Evolutionary conservation across 2,888 invertebrate genomes (phyloP), one percentile per base, ranked within the genome.

Genomic region (Lydus trimaculatus): DNA sequence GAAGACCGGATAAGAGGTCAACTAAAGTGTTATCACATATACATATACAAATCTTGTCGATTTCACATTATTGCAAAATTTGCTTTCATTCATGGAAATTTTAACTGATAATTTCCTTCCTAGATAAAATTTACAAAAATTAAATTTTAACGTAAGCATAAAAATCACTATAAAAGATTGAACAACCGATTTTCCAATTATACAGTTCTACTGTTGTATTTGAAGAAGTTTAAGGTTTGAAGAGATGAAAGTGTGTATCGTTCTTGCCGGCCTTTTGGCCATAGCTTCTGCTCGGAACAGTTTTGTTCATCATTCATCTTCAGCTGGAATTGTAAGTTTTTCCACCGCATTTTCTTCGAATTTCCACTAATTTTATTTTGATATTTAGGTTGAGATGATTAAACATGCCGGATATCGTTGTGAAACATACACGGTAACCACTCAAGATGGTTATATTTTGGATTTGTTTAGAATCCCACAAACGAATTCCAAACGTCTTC

Each of bases 371-470:
- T n/a, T 52, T 17, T 25, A 5, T 61, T 13, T 11, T 33, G 20
- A 39, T 58, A 43, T 62, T 61, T 20, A 67, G 86, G 82, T 83
- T 70, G 83, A 85, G 75, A 73, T 85, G 56, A 84, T 85, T 61
- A 67, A 72, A 66, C 77, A 76, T 63, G 83, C 84, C 62, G 86
- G 86, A 15, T 87, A 84, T 72, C 83, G 83, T 2, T 79, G 79
- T 4, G 85, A 86, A 76, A 75, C 68, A 0, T 84, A 86, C 71
- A 67, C 70, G 4, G 82, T 84, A 0, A 77, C 74, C 15, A 89
- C 90, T 0, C 74, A 82, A 23, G 89, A 90, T 80, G 89, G 89
- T 0, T 90, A 87, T 77, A 82, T 89, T 31, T 73, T 87, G 58
- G 82, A 84, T 39, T 70, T 85, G 17, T 84, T 85, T 75, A 79